Conservation (phyloP, 2,888 invertebrate species). For the Eupithecia tripunctaria region DNA sequence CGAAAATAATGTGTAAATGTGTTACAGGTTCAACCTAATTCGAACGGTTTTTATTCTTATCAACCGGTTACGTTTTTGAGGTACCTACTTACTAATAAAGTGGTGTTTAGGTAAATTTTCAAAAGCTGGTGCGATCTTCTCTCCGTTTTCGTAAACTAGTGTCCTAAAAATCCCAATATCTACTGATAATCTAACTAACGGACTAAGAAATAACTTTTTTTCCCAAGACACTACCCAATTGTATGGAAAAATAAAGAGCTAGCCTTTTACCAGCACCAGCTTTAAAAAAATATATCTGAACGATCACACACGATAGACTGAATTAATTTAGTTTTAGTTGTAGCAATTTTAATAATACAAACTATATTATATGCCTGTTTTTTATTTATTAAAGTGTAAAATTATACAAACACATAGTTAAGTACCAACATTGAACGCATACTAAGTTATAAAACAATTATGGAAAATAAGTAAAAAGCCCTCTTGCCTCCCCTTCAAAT, state of each 20-base stretch:
- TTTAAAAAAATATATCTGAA: background rate
- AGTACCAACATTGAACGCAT: background rate
- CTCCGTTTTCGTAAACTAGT: no score
- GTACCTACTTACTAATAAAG: background rate
- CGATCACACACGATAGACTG: slow-evolving; percentile 27
- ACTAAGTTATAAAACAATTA: no score
- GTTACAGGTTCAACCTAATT: background rate
- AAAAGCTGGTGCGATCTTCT: no score
- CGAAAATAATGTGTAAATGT: background rate
- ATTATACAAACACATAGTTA: background rate
- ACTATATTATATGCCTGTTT: background rate
- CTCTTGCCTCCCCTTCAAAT: no score
- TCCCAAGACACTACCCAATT: no score
- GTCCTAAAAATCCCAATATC: no score
- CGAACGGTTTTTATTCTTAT: background rate
- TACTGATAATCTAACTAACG: no score
- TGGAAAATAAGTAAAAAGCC: no score
- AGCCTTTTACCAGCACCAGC: no score
- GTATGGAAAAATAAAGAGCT: no score
- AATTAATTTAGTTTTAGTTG: slow-evolving; percentile 17
- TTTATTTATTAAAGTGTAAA: background rate
- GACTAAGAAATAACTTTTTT: no score
- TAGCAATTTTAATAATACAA: background rate
- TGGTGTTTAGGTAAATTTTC: background rate
- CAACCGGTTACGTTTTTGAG: background rate